These are phyloP conservation scores for Amazona finschi DNA, from an alignment of 2,797 vertebrate species.

Conservation along the genomic window DNA sequence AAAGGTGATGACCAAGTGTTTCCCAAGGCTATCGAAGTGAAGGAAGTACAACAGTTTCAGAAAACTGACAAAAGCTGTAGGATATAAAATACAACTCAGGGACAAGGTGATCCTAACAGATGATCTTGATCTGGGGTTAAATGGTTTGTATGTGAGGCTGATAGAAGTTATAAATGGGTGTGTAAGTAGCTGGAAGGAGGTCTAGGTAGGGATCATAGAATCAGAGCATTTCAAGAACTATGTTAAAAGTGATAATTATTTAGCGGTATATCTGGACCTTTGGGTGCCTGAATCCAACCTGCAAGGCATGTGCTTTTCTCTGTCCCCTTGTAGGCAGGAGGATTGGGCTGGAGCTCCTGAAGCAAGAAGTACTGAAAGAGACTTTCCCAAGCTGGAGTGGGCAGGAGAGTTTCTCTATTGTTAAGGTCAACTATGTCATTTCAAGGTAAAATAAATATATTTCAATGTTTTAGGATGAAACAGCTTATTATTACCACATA, in stretches of 20 bases:
- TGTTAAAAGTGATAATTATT: background rate
- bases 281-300: background rate
- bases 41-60: background rate
- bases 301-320: background rate
- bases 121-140: background rate
- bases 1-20: background rate
- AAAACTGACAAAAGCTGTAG: background rate
- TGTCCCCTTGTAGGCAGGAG: conserved; percentile 40
- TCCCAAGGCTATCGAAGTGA: background rate
- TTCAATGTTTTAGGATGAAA: background rate
- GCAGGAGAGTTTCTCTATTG: conserved; percentile 58
- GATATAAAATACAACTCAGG: background rate
- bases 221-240: background rate
- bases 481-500: background rate
- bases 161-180: background rate
- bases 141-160: background rate
- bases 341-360: conserved; percentile 58
- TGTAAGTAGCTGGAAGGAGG: background rate
- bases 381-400: conserved; percentile 57
- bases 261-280: background rate
- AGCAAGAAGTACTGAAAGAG: conserved; percentile 53
- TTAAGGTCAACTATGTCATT: conserved; percentile 64
- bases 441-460: conserved; percentile 47
- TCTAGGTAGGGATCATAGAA: background rate
- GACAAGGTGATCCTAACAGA: background rate